A percentile compares a stretch with the other conserved stretches of the same genome.
Evolutionary conservation across 2,888 invertebrate species (phyloP).

Genomic region (Drosophila vallismaia): DNA sequence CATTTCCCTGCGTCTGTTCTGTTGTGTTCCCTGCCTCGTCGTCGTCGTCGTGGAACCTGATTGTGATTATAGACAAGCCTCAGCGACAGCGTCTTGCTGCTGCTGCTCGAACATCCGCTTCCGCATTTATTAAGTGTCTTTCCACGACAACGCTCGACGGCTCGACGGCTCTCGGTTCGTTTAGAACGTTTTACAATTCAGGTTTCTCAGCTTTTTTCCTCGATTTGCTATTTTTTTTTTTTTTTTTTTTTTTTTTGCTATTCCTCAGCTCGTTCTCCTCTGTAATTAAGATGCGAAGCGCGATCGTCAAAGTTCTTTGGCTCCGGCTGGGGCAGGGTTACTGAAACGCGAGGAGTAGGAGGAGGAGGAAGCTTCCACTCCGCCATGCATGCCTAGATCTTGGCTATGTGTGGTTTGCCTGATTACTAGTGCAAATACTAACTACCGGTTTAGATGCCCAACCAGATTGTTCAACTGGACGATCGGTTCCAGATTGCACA

Average conservation of each 20-base stretch:
- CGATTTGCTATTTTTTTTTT: constrained; percentile 40
- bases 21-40: constrained; percentile 30
- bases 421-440: constrained; percentile 77
- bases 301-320: constrained; percentile 74
- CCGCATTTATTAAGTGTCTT: constrained; percentile 82
- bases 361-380: constrained; percentile 28
- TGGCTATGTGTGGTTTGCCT: constrained; percentile 69
- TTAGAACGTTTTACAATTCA: constrained; percentile 79
- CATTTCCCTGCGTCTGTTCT: constrained; percentile 21
- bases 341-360: no score
- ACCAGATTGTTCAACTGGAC: constrained; percentile 48
- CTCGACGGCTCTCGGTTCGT: constrained; percentile 47
- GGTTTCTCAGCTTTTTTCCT: constrained; percentile 61
- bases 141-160: constrained; percentile 68
- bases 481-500: constrained; percentile 27
- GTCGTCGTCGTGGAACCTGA: constrained; percentile 68
- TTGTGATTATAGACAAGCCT: constrained; percentile 79
- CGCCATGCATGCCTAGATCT: constrained; percentile 74
- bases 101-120: constrained; percentile 81
- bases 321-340: no score
- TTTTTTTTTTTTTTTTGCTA: constrained; percentile 44
- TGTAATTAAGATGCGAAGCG: constrained; percentile 80
- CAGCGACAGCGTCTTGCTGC: constrained; percentile 36
- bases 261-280: constrained; percentile 53
- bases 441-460: constrained; percentile 73